phyloP scores from a whole-genome alignment of 92 coral and sea anemone genomes.

The Palythoa grandis region DNA sequence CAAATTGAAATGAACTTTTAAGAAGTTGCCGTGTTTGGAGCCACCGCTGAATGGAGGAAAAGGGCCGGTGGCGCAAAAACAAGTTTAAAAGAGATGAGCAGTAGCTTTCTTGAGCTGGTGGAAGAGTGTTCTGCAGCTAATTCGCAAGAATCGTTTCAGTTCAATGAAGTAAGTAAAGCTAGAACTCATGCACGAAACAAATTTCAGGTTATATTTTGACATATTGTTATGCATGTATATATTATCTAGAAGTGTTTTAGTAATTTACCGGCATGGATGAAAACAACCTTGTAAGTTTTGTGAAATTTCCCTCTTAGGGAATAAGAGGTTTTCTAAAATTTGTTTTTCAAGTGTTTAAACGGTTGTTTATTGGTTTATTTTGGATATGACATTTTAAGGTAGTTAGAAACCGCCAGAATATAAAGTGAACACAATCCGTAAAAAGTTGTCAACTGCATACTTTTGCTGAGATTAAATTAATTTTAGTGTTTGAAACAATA shows the following conservation, averaged over 20 bases:
- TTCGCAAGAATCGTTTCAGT: constrained; percentile 1
- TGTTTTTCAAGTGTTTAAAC: constrained; percentile 31
- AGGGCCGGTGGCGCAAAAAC: neutral
- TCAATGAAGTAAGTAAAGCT: constrained; percentile 31
- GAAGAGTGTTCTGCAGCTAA: constrained; percentile 52
- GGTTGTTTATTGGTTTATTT: constrained; percentile 10
- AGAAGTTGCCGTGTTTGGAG: neutral
- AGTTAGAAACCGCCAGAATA: too few species aligned
- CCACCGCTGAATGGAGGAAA: constrained; percentile 33
- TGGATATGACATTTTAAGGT: neutral
- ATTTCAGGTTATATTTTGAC: neutral
- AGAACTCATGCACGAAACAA: neutral
- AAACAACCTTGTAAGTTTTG: neutral
- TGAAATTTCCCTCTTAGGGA: neutral
- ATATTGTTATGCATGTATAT: neutral
- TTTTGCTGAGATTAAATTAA: too few species aligned
- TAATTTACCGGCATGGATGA: neutral
- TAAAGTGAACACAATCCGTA: too few species aligned
- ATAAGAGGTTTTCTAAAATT: neutral
- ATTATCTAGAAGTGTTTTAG: neutral
- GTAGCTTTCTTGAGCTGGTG: constrained; percentile 45
- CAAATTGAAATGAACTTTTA: constrained; percentile 12
- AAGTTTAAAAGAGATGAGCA: constrained; percentile 48
- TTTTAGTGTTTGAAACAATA: too few species aligned
- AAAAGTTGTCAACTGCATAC: too few species aligned